Conservation (phyloP, 2,113 vertebrate species). For the Planiliza haematocheilus region DNA sequence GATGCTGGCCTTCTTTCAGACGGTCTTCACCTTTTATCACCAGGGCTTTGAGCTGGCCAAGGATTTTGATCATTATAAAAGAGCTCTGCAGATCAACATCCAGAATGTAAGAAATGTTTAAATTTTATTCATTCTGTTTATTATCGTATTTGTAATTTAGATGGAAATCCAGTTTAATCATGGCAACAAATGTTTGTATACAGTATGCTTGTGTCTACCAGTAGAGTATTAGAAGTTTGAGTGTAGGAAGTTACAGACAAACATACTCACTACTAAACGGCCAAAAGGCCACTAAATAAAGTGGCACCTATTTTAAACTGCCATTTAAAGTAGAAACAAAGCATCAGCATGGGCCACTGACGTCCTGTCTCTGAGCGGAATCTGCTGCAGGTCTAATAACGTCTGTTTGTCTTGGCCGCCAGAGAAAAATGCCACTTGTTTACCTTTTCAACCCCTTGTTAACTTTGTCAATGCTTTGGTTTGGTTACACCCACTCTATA, state of each 20-base stretch:
- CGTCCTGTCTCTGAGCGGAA: too few species aligned
- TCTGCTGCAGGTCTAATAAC: neutral
- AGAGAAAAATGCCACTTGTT: neutral
- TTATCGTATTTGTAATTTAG: neutral
- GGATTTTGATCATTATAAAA: slow-evolving; percentile 98
- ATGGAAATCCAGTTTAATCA: too few species aligned
- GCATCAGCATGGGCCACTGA: too few species aligned
- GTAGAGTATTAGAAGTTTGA: too few species aligned
- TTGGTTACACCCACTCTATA: neutral
- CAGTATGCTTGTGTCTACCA: too few species aligned
- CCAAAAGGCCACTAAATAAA: too few species aligned
- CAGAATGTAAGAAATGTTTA: slow-evolving; percentile 90
- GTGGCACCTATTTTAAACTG: too few species aligned
- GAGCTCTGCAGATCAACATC: slow-evolving; percentile 95
- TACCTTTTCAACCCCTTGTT: neutral
- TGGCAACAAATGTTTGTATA: too few species aligned
- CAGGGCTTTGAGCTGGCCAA: slow-evolving; percentile 97
- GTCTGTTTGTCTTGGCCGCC: neutral
- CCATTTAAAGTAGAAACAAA: too few species aligned
- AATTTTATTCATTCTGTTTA: neutral
- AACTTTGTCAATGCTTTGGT: neutral
- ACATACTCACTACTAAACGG: too few species aligned
- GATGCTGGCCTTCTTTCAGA: slow-evolving; percentile 99
- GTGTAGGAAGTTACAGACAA: too few species aligned
- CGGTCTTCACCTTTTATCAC: slow-evolving; percentile 98